Percentiles rank a stretch among this genome's conserved stretches.
Evolutionary conservation across 2,797 vertebrate genomes (phyloP).

Genomic region (Premnoplex brunnescens): DNA sequence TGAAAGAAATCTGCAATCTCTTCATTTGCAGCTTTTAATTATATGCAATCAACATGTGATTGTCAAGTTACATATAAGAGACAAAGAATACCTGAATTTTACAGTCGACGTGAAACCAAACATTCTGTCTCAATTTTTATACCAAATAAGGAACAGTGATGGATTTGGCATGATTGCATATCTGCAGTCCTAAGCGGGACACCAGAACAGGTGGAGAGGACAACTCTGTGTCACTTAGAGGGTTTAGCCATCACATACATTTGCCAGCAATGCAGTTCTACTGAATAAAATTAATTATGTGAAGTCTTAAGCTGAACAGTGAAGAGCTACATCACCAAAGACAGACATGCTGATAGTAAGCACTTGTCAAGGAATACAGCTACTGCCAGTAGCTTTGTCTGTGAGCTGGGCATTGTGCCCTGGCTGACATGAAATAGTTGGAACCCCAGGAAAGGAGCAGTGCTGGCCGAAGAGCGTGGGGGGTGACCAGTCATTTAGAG

Average conservation of each 20-base stretch:
- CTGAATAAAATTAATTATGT: not conserved
- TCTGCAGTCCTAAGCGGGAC: not conserved
- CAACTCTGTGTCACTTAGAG: not conserved
- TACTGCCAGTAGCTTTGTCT: not conserved
- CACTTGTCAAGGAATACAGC: not conserved
- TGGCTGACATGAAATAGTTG: not conserved
- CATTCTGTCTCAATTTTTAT: not conserved
- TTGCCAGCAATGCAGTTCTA: not conserved
- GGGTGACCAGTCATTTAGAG: not conserved
- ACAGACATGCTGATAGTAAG: not conserved
- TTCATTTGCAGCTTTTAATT: not conserved
- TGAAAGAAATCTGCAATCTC: not conserved
- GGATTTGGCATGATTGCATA: accelerated
- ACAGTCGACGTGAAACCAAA: not conserved
- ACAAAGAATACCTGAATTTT: not conserved
- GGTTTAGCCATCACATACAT: not conserved
- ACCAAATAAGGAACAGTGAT: accelerated
- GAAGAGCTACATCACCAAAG: not conserved
- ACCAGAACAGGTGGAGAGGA: accelerated
- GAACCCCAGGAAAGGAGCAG: not conserved
- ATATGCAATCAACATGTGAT: not conserved
- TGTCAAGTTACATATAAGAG: not conserved
- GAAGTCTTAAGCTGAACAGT: not conserved
- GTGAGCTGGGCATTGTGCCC: not conserved
- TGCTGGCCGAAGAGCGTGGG: too few species aligned